Base-by-base conservation (phyloP, 2,797 vertebrate genomes). In the Melanotaenia nigrans region DNA sequence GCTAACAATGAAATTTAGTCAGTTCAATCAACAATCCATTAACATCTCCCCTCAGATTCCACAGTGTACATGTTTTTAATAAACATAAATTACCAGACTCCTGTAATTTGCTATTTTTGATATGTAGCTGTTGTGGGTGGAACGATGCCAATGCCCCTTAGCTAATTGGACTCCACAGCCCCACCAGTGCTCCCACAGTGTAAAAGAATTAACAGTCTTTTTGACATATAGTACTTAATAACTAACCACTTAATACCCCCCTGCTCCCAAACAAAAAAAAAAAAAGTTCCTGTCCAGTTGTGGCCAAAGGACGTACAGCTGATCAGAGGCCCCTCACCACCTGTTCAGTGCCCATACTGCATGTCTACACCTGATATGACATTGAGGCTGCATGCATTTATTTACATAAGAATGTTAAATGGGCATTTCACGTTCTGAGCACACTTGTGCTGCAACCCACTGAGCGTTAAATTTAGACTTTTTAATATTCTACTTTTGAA, bases 161-260 rank as follows among this genome's bases (percentile, higher is more conserved):
- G 87, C 81, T 91, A 89, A 91, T 85, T 84, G 77, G 84, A 89
- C 86, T 89, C 66, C 77, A 74, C 73, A 78, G 76, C 71, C 73
- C 69, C 7, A 20, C 59, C 73, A 69, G 63, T 78, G 72, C 77
- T 90, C 87, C 83, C 79, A 69, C 62, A 68, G 87, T 73, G 81
- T 82, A 81, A 87, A 87, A 82, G 80, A 78, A 92, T 90, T 88
- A 89, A 85, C 86, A 88, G 73, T 77, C 77, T 79, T 64, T 56
- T 79, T 85, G 87, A 87, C 83, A 87, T 40, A 54, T 73, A 75
- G 58, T 73, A 70, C 76, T 83, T 83, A 86, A 87, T 75, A 90
- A 77, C 73, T 77, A 81, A 83, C 77, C 68, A 82, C 85, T 9
- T 11, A 10, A 9, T 10, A 9, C 36, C 36, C 36, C 36, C 11